These are phyloP conservation scores for Perognathus longimembris DNA, from an alignment of 2,113 vertebrate genomes.

Conservation along the genomic window DNA sequence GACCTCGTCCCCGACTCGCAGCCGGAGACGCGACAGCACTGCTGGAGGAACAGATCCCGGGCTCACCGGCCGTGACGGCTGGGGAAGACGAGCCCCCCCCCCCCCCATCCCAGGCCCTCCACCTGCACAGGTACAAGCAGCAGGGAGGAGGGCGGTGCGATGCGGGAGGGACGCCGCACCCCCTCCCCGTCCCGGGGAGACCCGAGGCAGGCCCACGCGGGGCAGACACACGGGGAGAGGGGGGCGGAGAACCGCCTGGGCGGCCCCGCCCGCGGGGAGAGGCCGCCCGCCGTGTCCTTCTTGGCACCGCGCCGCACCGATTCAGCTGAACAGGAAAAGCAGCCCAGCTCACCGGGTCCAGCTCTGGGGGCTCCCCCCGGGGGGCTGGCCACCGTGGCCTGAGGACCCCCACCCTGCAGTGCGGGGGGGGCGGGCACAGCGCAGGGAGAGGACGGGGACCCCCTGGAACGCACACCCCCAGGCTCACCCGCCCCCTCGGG, in stretches of 20 bases:
- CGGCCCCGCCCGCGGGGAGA: too few species aligned
- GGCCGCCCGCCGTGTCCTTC: not conserved
- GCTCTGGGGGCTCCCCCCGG: fast-evolving
- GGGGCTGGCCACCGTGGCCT: not conserved
- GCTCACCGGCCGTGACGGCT: too few species aligned
- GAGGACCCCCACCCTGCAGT: too few species aligned
- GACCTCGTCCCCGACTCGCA: not conserved
- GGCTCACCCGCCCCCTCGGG: not conserved
- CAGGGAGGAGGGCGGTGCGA: not conserved
- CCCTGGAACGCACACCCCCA: not conserved
- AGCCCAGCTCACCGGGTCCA: not conserved
- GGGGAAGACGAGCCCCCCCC: too few species aligned
- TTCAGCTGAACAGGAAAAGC: not conserved
- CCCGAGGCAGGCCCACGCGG: not conserved
- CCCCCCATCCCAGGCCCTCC: too few species aligned
- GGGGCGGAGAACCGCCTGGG: not conserved
- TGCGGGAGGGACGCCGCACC: too few species aligned
- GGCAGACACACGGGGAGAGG: fast-evolving
- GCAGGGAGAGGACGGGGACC: fast-evolving
- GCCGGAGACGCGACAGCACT: fast-evolving
- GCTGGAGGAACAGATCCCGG: not conserved
- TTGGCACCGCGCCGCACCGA: not conserved
- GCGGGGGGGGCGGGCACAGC: not conserved
- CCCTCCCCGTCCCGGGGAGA: too few species aligned
- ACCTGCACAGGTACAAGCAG: not conserved